Percentiles rank a stretch among this genome's conserved stretches.
These are phyloP conservation scores for Leptinotarsa peninsularis DNA, from an alignment of 2,888 invertebrate genomes.

Conservation along the genomic window DNA sequence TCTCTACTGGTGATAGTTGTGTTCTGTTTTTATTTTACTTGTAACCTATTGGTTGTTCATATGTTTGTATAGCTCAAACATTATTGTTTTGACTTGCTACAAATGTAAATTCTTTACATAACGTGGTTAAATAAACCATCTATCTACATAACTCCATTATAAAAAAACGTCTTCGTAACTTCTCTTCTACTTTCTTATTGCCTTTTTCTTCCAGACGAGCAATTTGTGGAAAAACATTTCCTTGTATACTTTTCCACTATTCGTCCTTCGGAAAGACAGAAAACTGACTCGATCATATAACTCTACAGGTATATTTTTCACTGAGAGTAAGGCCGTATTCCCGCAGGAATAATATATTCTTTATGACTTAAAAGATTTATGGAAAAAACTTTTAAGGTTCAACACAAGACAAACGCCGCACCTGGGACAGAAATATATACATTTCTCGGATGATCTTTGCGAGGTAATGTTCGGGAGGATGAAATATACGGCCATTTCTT, in stretches of 20 bases:
- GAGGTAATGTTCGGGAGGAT: conserved; percentile 25
- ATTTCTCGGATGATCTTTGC: conserved; percentile 36
- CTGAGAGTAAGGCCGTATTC: conserved; percentile 52
- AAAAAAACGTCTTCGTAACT: no score
- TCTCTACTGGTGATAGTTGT: no score
- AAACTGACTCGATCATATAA: conserved; percentile 48
- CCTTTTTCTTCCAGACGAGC: background rate
- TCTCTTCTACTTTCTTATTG: background rate
- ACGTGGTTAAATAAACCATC: no score
- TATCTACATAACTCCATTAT: no score
- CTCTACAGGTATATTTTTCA: conserved; percentile 56
- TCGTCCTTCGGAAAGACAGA: conserved; percentile 22
- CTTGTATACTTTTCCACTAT: background rate
- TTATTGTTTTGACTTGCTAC: no score
- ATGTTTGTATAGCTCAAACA: no score
- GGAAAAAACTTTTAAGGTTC: conserved; percentile 54
- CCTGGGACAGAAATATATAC: conserved; percentile 48
- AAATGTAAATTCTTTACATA: no score
- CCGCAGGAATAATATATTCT: conserved; percentile 56
- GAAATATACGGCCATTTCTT: conserved; percentile 19
- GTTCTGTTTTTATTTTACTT: no score
- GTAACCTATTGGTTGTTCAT: no score
- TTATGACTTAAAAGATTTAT: conserved; percentile 57
- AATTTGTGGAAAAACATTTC: background rate
- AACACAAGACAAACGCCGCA: conserved; percentile 55